Evolutionary conservation across 2,888 invertebrate genomes (phyloP), one percentile per base, ranked within the genome.

Genomic region (Congeria kusceri): DNA sequence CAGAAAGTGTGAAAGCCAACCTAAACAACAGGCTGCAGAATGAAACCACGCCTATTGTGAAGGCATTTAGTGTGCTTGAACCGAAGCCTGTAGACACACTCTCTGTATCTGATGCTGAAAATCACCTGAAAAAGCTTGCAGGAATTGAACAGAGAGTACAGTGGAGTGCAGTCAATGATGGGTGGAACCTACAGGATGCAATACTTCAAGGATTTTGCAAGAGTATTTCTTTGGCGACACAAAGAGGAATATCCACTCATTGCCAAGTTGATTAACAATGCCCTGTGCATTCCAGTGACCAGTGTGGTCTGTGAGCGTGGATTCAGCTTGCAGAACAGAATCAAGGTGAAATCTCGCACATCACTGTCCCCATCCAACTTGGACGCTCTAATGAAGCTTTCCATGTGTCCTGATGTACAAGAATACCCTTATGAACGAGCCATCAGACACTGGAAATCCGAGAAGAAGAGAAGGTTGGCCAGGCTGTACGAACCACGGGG

Each of bases 251-350:
- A 32, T 58, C 68, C 68, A 25, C 23, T 44, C 27, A 68, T 44
- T 44, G 18, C 58, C 3, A 23, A 9, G 18, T 53, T 65, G n/a
- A 25, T 28, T 47, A 65, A 25, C 15, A 65, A 53, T 28, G 65
- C 53, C 49, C 15, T 57, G 32, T 68, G 68, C 39, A 47, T 68
- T 29, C 68, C 68, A 44, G 68, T 68, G n/a, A 58, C 68, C n/a
- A 58, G n/a, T n/a, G n/a, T n/a, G n/a, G n/a, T n/a, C n/a, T n/a
- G n/a, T n/a, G n/a, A n/a, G n/a, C n/a, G n/a, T n/a, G n/a, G n/a
- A n/a, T n/a, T n/a, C n/a, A n/a, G n/a, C n/a, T n/a, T n/a, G n/a
- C n/a, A n/a, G n/a, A n/a, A n/a, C n/a, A n/a, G n/a, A n/a, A n/a
- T n/a, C n/a, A n/a, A n/a, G n/a, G n/a, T n/a, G n/a, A n/a, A n/a